Base-by-base conservation (phyloP, 2,888 invertebrate species). In the Protodeltote pygarga region DNA sequence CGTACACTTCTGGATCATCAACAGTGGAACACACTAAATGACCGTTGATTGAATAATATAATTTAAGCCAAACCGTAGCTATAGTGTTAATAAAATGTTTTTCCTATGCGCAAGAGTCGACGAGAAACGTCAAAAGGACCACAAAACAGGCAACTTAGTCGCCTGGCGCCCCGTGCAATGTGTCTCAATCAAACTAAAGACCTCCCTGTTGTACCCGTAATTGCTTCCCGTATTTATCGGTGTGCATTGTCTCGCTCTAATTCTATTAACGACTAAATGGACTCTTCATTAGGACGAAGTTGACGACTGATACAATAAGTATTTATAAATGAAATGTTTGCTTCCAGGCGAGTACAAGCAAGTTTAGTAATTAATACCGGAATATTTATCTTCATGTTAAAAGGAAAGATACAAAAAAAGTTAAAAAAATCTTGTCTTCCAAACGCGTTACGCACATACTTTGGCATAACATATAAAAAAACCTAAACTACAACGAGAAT, bases 181-280 rank as follows among this genome's bases (percentile, higher is more conserved):
- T 73, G 74, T 79, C 79, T 78, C 77, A 79, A 83, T 82, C 79
- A 76, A 71, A 71, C 68, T 75, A 74, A 58, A 72, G 71, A 79
- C 61, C 53, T 59, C 62, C 71, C 38, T 15, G 50, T 39, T 52
- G 35, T 39, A 54, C 34, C 48, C 66, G 75, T 81, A 83, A 85
- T 83, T 75, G 74, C 78, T 83, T 81, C 82, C 78, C 78, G 75
- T 75, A 66, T 73, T 78, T 77, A 79, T 79, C 73, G 69, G 55
- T 55, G 63, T 59, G 69, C 72, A 79, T 83, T 83, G 85, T 88
- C 80, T 80, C 82, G 76, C 78, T 83, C 83, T 83, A 85, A 87
- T 83, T 81, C 72, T 75, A 87, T 86, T 79, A 78, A 75, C 77
- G 70, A 75, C 77, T 74, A 75, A 72, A 61, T 66, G 63, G 54